Base-by-base conservation (phyloP, 35 echinoderm and acorn worm species). In the Ophiothrix spiculata region DNA sequence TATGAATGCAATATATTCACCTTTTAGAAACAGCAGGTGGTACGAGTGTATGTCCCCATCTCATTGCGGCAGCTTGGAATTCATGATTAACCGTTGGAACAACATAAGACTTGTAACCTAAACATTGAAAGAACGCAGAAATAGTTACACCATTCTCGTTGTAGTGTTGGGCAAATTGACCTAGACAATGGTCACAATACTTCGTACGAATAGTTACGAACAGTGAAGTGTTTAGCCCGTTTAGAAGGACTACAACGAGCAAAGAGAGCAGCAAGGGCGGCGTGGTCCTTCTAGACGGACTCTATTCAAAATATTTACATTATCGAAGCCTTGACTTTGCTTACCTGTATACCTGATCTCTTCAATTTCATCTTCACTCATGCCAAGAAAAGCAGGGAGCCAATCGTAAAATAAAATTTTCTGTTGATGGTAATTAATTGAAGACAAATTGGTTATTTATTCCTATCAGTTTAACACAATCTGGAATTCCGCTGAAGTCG, bases 61-160 rank as follows among this genome's bases (percentile, higher is more conserved):
- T 90, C 95, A 98, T 98, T 8, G 95, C 95, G 35, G 95, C 95
- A 21, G 95, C 93, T 77, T 98, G 95, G 56, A 98, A 98, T 56
- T 91, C 92, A 79, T 98, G 95, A 80, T 88, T 98, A 38, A 98
- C 77, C 34, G 88, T 88, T 4, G 95, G 95, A 80, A 94, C 91
- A 37, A 98, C 84, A 80, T 93, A 98, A 37, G 88, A 74, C 33
- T 98, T 94, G 56, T 98, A 98, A 32, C 86, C 95, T 98, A 33
- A 25, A 32, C 74, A 64, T 14, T 10, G 39, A 89, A 83, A 83
- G 60, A 1, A 80, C n/a, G 42, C 19, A 23, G 36, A 80, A 38
- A 75, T 10, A 75, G n/a, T n/a, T n/a, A n/a, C n/a, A n/a, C n/a
- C n/a, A n/a, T n/a, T n/a, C 29, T 19, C 29, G 21, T 31, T 19